phyloP scores from a whole-genome alignment of 2,797 vertebrate genomes.

The Phalanger gymnotis region DNA sequence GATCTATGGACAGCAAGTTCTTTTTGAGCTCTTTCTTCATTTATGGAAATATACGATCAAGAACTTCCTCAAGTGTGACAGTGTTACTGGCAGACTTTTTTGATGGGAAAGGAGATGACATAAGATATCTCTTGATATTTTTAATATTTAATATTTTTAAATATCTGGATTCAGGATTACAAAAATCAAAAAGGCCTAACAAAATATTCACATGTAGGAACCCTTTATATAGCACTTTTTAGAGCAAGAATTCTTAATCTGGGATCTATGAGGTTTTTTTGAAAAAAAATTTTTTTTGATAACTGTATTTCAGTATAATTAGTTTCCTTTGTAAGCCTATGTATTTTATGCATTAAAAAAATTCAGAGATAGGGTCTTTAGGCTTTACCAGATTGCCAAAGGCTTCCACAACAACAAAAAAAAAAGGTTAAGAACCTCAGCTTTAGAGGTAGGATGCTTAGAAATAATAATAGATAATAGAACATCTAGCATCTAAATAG shows the following conservation, averaged over 20 bases:
- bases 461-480: neutral
- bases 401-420: neutral
- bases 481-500: neutral
- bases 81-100: neutral
- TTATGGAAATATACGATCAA: neutral
- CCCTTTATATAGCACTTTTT: too few relatives aligned
- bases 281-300: too few relatives aligned
- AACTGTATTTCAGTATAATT: too few relatives aligned
- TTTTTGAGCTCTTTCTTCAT: neutral
- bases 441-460: slow-evolving; percentile 1
- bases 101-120: neutral
- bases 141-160: slow-evolving; percentile 43
- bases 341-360: neutral
- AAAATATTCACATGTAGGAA: slow-evolving; percentile 19
- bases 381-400: neutral
- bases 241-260: neutral
- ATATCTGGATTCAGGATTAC: slow-evolving; percentile 46
- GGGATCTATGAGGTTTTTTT: neutral
- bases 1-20: neutral
- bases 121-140: neutral
- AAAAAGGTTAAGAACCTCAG: neutral
- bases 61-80: neutral
- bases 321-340: neutral
- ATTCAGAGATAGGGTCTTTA: neutral
- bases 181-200: slow-evolving; percentile 48